Evolutionary conservation across 2,888 invertebrate genomes (phyloP), one percentile per base, ranked within the genome.

Genomic region (Stenolophus ochropezus): DNA sequence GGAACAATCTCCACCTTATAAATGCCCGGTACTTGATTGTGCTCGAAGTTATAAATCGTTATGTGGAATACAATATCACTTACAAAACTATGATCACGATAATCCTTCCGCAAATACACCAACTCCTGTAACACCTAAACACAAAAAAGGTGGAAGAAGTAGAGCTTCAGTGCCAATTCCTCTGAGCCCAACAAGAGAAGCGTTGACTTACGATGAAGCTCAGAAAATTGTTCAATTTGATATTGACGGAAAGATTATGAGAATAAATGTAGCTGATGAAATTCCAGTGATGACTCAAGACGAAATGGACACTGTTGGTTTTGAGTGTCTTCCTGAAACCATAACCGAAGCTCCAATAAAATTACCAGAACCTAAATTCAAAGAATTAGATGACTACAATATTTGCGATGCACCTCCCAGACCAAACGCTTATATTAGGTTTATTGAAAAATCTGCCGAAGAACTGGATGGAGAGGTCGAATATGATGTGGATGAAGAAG

Each of bases 401-500:
- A 94, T 96, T 74, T 92, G 93, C 85, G 96, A 96, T 89, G 96
- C 96, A 0, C 96, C 97, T 65, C 91, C 95, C 0, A 91, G 96
- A 65, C 96, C 97, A 0, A 95, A 96, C 89, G 96, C 97, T 0
- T 97, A 97, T 87, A 98, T 97, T 79, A 92, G 97, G 82, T 98
- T 97, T 87, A 97, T 98, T 87, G 98, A 98, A 88, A 96, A 97
- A 87, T 96, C 97, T 5, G 94, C 95, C 0, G 98, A 98, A 88
- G 98, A 98, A 88, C 90, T 98, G 23, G 98, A 98, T 87, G 97
- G 97, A 82, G 96, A 94, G 86, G 56, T 94, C 4, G 99, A 99
- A 89, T 99, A 99, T 91, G 99, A 99, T 90, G 95, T 98, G 85
- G 99, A 99, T 88, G 99, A 99, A 88, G 98, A 99, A 90, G 99